Evolutionary conservation across 2,797 vertebrate species (phyloP), one percentile per base, ranked within the genome.

Genomic region (Siniperca undulata): DNA sequence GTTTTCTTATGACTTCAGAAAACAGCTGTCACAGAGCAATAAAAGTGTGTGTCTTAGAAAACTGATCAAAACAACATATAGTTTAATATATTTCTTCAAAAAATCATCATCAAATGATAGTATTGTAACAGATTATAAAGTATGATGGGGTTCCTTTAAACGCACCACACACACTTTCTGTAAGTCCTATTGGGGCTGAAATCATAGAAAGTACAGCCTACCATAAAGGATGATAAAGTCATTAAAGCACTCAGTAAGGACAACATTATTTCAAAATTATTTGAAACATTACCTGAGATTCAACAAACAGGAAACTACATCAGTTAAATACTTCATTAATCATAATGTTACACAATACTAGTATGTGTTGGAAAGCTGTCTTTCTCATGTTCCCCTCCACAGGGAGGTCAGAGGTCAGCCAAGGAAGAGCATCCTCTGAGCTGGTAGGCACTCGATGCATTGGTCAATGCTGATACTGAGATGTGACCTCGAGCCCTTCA

Each of bases 11-110:
- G 59, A 5, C 59, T 59, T 59, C 42, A 65, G 27, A 13, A 4
- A 14, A 42, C 80, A 81, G 60, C 73, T 81, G 80, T 44, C 60
- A 71, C 24, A 8, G 52, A 70, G 73, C 53, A 70, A 52, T 66
- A 34, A 70, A 76, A 65, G 59, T 75, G 17, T 75, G 14, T 61
- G 14, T 4, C 42, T 40, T 27, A 42, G 6, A 55, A 22, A 42
- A 55, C 48, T 61, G 5, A 50, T 40, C 8, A 38, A 42, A 30
- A 40, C n/a, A 44, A 30, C 17, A 42, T 1, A 8, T 9, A 30
- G 8, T 48, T 38, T 4, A 0, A 44, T 13, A n/a, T 19, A 36
- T 48, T 77, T 74, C 16, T 20, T 6, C 3, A 11, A 38, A 16
- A n/a, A 48, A 22, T 10, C 30, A 34, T n/a, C 17, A 52, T 34